Base-by-base conservation (phyloP, 2,113 vertebrate genomes). In the Apus apus region DNA sequence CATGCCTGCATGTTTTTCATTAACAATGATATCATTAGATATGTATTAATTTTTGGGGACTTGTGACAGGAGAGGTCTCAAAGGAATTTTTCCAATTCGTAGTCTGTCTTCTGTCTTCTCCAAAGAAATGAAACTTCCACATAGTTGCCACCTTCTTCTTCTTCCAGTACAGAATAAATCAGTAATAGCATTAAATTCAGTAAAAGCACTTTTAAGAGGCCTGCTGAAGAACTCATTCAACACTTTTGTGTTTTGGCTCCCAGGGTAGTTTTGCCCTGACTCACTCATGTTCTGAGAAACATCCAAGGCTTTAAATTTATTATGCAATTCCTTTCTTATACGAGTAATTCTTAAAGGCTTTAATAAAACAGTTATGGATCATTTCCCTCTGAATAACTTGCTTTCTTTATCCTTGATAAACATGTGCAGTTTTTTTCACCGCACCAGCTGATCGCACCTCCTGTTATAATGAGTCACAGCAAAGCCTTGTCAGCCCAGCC, bases 341-440 rank as follows among this genome's bases (percentile, higher is more conserved):
- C 34, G 8, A 94, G 58, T 66, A 92, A 92, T 85, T 92, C 62
- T 83, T 87, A 90, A 90, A 92, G 62, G 15, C 19, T 90, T 93
- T 60, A 94, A 68, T 90, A 93, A 83, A 62, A 74, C 78, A 53
- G 26, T 87, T 82, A 87, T 83, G 66, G 91, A 87, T 76, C 60
- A 83, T 96, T 94, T 95, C 62, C 26, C 38, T 56, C 36, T 72
- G 51, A 94, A 91, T 85, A 88, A 45, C n/a, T 65, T 93, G 36
- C 74, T 95, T 94, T 87, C 89, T 90, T 96, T 96, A 82, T 85
- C 71, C 75, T 90, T 94, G 77, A 94, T 76, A 96, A 96, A 89
- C 72, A 57, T 90, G 1, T 54, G 12, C 79, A 36, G 94, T 84
- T 93, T 95, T 86, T 94, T 94, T 94, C 62, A 73, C 56, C 92